Evolutionary conservation across 2,888 invertebrate genomes (phyloP), one percentile per base, ranked within the genome.

Genomic region (Temnothorax unifasciatus): DNA sequence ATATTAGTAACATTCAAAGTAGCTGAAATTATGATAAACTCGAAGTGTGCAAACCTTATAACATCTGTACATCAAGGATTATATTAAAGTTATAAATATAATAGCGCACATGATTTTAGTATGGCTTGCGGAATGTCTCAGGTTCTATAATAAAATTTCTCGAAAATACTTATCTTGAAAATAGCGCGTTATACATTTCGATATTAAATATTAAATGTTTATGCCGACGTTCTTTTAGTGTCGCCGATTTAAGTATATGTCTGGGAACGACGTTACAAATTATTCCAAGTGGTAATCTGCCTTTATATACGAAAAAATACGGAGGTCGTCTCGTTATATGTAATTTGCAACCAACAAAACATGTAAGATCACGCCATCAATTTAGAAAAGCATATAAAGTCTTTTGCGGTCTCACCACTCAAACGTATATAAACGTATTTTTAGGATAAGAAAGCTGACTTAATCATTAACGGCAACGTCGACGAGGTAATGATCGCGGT

Each of bases 191-290:
- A 8, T 21, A 64, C 18, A 11, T 50, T 8, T 63, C 3, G 18
- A 52, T 61, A 44, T 64, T 9, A 21, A 5, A n/a, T 75, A 73
- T 66, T 57, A 59, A 61, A 47, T 34, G 21, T 34, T 73, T 13
- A 11, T n/a, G 50, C 41, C 79, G 61, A 84, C 29, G 68, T 34
- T 61, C 2, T 96, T 96, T 86, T 94, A 99, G 99, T 93, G 96
- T 98, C 93, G 98, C 99, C 83, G 99, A 99, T 95, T 95, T 99
- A 75, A 98, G 98, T 94, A 97, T 99, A 92, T 98, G 98, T 91
- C 95, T 99, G 87, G 99, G 99, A 50, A 99, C 99, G n/a, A 99
- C 99, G 6, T 95, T 99, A 75, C 99, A 99, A 96, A 99, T 99
- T 90, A 96, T 99, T 88, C 99, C 99, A 59, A 99, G 99, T 95